Conservation (phyloP, 1,140 invertebrate genomes). For the Drosophila cardini region DNA sequence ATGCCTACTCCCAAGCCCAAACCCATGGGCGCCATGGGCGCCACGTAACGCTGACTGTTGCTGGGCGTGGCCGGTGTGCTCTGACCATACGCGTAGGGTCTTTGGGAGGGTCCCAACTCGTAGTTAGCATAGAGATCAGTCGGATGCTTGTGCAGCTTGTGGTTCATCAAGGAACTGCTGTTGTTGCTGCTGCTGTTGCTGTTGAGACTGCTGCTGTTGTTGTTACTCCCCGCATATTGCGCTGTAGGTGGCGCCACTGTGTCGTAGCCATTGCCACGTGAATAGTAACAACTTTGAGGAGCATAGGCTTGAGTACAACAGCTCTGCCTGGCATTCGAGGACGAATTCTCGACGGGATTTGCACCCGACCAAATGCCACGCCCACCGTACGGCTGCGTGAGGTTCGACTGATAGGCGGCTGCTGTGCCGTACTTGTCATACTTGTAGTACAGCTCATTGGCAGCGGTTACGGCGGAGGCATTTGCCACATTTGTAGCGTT, state of each 20-base stretch:
- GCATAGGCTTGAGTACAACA: conserved; percentile 68
- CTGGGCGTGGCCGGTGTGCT: conserved; percentile 4
- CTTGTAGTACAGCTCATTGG: conserved; percentile 65
- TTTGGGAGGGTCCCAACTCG: conserved; percentile 41
- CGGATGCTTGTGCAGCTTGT: conserved; percentile 72
- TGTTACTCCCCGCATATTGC: conserved; percentile 37
- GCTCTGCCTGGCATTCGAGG: conserved; percentile 53
- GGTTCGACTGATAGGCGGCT: conserved; percentile 44
- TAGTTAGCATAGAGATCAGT: conserved; percentile 66
- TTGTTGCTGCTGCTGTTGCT: too few species aligned
- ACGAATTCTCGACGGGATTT: conserved; percentile 9
- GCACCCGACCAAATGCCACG: conserved; percentile 55
- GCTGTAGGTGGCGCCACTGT: conserved; percentile 29
- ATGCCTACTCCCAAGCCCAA: conserved; percentile 38
- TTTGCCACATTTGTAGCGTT: conserved; percentile 9
- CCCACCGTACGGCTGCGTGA: conserved; percentile 43
- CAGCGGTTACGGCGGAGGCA: neutral
- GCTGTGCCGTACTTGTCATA: conserved; percentile 67
- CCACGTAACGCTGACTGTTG: conserved; percentile 48
- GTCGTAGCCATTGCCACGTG: conserved; percentile 57
- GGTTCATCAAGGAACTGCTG: conserved; percentile 2
- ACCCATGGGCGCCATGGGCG: conserved; percentile 33
- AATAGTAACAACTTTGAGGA: conserved; percentile 75
- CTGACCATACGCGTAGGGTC: conserved; percentile 51
- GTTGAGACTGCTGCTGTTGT: too few species aligned